Evolutionary conservation across 1,140 invertebrate species (phyloP), one percentile per base, ranked within the genome.

Genomic region (Lordiphosa collinella): DNA sequence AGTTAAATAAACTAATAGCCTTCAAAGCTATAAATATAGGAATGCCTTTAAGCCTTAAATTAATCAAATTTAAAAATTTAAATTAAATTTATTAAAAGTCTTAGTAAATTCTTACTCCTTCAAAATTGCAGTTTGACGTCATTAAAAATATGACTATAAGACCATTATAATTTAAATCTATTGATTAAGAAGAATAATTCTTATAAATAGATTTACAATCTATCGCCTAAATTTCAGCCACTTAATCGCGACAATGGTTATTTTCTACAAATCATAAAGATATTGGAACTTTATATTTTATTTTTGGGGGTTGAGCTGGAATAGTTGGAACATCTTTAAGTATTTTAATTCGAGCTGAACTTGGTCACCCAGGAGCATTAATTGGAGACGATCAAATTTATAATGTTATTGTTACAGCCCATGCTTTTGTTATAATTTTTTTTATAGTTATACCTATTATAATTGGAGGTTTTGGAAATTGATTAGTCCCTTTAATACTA

Each of bases 401-500:
- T 91, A 94, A 94, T 90, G 90, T 91, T 52, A 90, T 94, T 88
- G 91, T 95, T 12, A 95, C 93, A 7, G 90, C 90, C 4, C 93
- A 95, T 90, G 94, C 92, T 58, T 93, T 95, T 90, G 85, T 94
- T 69, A 95, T 94, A 92, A 93, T 94, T 92, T 95, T 95, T 72
- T 89, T 94, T 90, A 93, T 94, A 90, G 92, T 95, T 56, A 94
- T 95, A 90, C 93, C 93, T 44, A 91, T 93, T 88, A 91, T 94
- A 91, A 93, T 95, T 91, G 94, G 93, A 38, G 93, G 93, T 70
- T 94, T 95, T 91, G 93, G 93, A 66, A 95, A 95, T 89, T 95
- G 93, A 91, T 88, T 95, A 88, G 88, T 95, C 3, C 94, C 94
- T 35, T 80, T 94, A 90, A 93, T 94, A 91, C 55, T 95, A 68